Evolutionary conservation across 2,113 vertebrate species (phyloP), one percentile per base, ranked within the genome.

Genomic region (Glaucidium brasilianum): DNA sequence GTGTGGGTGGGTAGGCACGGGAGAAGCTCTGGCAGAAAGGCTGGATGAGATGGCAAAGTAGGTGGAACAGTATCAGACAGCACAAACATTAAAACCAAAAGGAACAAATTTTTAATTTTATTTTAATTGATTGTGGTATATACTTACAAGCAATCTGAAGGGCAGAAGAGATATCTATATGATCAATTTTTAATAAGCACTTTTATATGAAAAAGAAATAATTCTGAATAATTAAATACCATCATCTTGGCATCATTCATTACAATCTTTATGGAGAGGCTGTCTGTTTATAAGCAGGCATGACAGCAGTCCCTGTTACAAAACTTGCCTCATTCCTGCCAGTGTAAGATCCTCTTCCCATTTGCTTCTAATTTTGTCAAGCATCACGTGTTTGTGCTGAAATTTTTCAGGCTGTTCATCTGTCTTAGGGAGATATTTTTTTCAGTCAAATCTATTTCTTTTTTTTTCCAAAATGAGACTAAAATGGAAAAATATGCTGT

Each of bases 111-210:
- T 94, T 26, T 20, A n/a, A 25, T 47, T n/a, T 68, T 39, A 16
- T 67, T 94, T 88, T 77, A 55, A 81, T 75, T 86, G 59, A 74
- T 91, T 22, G 6, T 63, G 20, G 6, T 49, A 23, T 60, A 55
- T 30, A 52, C 35, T 88, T 90, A 37, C 49, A 92, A 85, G 26
- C 49, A 78, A 60, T 84, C 47, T 81, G 76, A 95, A 94, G 56
- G 69, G 56, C 39, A 94, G 53, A 78, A 81, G 56, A 89, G 92
- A 35, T 81, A 84, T 74, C 56, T 84, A 91, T 89, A 86, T 52
- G 56, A 95, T 92, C 43, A 68, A 93, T 91, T 95, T 95, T 97
- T 95, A 91, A 89, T 94, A 94, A 87, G 64, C 11, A n/a, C 15
- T 86, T 72, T 88, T 78, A 60, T 80, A 34, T 53, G 67, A 64